These are phyloP conservation scores for Holacanthella duospinosa DNA, from an alignment of 2,888 invertebrate genomes.

Conservation along the genomic window DNA sequence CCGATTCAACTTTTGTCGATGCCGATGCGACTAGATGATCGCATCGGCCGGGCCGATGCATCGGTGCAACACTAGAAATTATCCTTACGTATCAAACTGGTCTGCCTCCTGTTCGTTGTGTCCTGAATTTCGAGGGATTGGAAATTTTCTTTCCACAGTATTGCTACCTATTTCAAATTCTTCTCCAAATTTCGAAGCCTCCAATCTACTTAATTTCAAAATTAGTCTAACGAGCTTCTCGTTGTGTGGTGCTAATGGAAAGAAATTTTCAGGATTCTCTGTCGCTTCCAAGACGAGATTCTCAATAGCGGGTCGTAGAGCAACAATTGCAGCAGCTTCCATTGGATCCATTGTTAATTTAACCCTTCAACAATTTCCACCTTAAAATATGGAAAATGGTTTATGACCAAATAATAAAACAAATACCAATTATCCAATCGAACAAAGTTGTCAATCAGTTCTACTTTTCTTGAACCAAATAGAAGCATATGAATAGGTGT, in stretches of 20 bases:
- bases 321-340: constrained; percentile 68
- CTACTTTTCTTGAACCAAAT: constrained; percentile 82
- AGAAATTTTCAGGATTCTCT: constrained; percentile 63
- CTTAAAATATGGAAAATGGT: background rate
- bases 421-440: constrained; percentile 77
- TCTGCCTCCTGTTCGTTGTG: too few species aligned
- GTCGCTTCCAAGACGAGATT: constrained; percentile 68
- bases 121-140: too few species aligned
- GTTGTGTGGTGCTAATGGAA: constrained; percentile 54
- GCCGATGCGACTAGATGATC: too few species aligned
- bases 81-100: too few species aligned
- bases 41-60: too few species aligned
- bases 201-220: constrained; percentile 61
- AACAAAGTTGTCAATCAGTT: constrained; percentile 60
- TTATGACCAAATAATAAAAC: background rate
- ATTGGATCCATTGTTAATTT: constrained; percentile 72
- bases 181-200: constrained; percentile 63
- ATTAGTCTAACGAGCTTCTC: constrained; percentile 61
- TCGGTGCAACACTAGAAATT: too few species aligned
- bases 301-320: constrained; percentile 81
- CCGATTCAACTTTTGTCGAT: too few species aligned
- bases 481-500: constrained; percentile 83
- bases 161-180: constrained; percentile 45
- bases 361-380: constrained; percentile 48
- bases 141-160: too few species aligned